Evolutionary conservation across 2,797 vertebrate genomes (phyloP).

Genomic region (Crotalus adamanteus): DNA sequence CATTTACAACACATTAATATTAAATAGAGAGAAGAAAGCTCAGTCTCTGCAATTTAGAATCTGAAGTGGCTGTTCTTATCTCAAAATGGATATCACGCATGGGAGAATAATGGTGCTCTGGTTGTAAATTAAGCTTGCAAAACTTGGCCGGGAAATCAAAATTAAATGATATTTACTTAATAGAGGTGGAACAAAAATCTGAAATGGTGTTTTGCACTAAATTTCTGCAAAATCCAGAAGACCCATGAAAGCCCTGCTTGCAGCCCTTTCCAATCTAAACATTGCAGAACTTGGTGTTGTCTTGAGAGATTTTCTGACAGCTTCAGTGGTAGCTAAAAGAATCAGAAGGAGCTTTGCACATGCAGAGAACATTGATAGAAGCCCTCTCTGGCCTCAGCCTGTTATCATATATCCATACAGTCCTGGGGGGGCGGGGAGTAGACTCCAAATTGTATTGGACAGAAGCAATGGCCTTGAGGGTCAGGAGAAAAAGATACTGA

Average conservation of each 20-base stretch:
- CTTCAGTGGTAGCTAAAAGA: background rate
- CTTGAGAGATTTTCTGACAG: background rate
- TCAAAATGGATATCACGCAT: background rate
- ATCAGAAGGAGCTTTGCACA: background rate
- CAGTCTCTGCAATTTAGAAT: background rate
- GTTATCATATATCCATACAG: background rate
- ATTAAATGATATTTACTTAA: background rate
- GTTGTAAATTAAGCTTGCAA: background rate
- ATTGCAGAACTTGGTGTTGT: background rate
- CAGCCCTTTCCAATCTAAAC: background rate
- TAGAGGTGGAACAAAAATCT: background rate
- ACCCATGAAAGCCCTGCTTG: background rate
- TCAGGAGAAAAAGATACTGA: background rate
- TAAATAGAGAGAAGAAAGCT: background rate
- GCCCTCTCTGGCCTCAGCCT: background rate
- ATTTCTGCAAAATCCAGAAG: background rate
- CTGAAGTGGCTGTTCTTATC: background rate
- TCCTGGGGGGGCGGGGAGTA: accelerated
- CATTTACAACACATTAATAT: background rate
- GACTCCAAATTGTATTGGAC: background rate
- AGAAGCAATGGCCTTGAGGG: background rate
- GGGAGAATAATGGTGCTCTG: background rate
- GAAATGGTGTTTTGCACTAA: background rate
- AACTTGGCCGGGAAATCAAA: background rate
- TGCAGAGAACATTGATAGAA: background rate